phyloP scores from a whole-genome alignment of 2,888 invertebrate species.

The Terebella lapidaria region DNA sequence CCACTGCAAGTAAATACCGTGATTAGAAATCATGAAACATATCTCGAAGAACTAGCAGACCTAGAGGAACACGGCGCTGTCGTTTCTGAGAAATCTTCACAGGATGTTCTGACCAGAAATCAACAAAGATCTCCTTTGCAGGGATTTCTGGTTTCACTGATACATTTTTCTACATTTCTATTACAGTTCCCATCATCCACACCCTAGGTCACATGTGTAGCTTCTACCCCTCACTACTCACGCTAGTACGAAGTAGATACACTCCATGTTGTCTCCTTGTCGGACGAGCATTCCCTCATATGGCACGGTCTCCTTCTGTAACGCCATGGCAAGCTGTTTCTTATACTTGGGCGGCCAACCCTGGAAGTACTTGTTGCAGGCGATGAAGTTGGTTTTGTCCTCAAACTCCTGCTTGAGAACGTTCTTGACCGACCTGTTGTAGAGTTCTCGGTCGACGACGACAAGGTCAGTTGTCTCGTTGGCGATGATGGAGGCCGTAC shows the following conservation, averaged over 20 bases:
- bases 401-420: conserved; percentile 44
- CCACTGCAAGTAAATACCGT: conserved; percentile 32
- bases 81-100: too few relatives aligned
- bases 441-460: conserved; percentile 47
- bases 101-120: too few relatives aligned
- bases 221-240: too few relatives aligned
- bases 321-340: conserved; percentile 50
- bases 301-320: conserved; percentile 40
- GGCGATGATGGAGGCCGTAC: conserved; percentile 48
- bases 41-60: not conserved
- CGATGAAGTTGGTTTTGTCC: conserved; percentile 46
- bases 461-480: conserved; percentile 45
- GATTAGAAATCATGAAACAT: too few relatives aligned
- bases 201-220: too few relatives aligned
- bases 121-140: too few relatives aligned
- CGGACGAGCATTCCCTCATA: conserved; percentile 42
- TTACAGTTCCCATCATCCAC: too few relatives aligned
- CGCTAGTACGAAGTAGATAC: conserved; percentile 48
- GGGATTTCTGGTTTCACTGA: too few relatives aligned
- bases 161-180: too few relatives aligned
- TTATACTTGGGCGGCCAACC: conserved; percentile 48
- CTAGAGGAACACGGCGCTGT: not conserved
- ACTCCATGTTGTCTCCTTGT: conserved; percentile 43
- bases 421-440: conserved; percentile 44
- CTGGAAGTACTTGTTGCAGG: conserved; percentile 40